phyloP scores from a whole-genome alignment of 2,113 vertebrate species.

The Oncorhynchus kisutch region DNA sequence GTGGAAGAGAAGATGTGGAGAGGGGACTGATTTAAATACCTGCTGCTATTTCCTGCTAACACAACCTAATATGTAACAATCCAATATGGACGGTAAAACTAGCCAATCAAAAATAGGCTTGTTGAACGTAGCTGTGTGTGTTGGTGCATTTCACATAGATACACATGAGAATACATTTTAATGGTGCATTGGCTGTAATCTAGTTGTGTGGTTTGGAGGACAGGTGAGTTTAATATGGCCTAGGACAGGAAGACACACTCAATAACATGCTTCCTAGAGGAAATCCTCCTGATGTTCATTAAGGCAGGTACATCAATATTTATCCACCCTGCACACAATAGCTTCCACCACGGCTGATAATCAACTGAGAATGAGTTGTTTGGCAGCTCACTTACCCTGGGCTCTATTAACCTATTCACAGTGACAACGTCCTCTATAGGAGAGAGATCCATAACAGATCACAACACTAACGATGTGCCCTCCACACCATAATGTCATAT shows the following conservation, averaged over 20 bases:
- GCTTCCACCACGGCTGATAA: conserved; percentile 2
- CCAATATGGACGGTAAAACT: background rate
- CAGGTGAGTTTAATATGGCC: background rate
- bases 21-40: background rate
- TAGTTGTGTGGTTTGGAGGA: background rate
- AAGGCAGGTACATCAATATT: conserved; percentile 36
- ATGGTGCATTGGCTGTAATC: too few species aligned
- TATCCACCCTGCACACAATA: conserved; percentile 9
- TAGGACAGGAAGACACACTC: background rate
- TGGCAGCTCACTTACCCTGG: background rate
- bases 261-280: background rate
- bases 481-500: background rate
- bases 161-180: too few species aligned
- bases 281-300: conserved; percentile 76
- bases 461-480: background rate
- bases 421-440: background rate
- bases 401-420: background rate
- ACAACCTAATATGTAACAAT: background rate
- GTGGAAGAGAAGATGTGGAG: too few species aligned
- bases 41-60: background rate
- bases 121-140: background rate
- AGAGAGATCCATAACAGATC: background rate
- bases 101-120: background rate
- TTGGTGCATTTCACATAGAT: background rate
- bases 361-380: background rate